These are phyloP conservation scores for Erpetoichthys calabaricus DNA, from an alignment of 2,797 vertebrate species.

Conservation along the genomic window DNA sequence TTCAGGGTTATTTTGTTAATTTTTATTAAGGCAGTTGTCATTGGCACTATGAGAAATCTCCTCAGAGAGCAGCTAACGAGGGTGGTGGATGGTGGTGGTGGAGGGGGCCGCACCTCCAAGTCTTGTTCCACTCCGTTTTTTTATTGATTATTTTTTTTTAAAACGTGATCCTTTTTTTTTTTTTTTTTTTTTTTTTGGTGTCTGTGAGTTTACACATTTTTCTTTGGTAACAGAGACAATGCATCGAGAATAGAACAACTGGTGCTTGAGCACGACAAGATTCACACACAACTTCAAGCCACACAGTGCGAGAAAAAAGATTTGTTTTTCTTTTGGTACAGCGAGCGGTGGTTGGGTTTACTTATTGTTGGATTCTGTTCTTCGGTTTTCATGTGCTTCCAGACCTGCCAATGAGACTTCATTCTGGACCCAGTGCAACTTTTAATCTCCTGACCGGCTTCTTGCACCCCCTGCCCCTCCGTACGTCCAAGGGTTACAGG, in stretches of 20 bases:
- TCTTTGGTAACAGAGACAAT: conserved; percentile 34
- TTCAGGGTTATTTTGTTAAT: conserved; percentile 37
- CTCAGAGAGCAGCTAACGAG: conserved; percentile 51
- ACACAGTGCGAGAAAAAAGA: conserved; percentile 14
- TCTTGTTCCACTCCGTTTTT: conserved; percentile 6
- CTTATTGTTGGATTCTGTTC: no score
- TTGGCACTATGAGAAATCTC: conserved; percentile 72
- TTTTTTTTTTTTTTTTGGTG: conserved; percentile 3
- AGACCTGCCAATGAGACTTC: not conserved
- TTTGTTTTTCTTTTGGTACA: no score
- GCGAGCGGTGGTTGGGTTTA: no score
- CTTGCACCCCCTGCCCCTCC: not conserved
- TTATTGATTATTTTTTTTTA: conserved; percentile 2
- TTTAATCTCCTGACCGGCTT: no score
- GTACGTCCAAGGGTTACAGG: not conserved
- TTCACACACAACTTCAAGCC: conserved; percentile 32
- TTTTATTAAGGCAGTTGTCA: conserved; percentile 90
- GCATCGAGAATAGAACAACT: not conserved
- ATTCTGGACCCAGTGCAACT: not conserved
- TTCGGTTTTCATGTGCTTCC: not conserved
- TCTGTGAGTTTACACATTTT: conserved; percentile 9
- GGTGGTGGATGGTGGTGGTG: conserved; percentile 24
- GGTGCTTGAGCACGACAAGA: conserved; percentile 35
- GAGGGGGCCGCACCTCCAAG: not conserved
- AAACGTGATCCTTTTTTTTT: conserved; percentile 16